Conservation (phyloP, 2,113 vertebrate species). For the Cavia porcellus region DNA sequence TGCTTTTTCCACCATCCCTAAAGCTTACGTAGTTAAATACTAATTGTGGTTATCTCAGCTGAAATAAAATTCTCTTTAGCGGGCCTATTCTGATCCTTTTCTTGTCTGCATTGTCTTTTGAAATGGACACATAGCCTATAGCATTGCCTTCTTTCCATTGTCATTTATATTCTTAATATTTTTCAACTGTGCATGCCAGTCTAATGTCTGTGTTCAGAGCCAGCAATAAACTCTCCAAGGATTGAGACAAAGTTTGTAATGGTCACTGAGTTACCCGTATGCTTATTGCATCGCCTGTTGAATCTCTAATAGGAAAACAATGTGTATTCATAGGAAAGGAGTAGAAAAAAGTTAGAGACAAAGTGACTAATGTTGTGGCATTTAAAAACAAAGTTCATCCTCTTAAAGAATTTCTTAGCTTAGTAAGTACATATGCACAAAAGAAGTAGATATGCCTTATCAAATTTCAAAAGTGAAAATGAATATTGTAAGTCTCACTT, state of each 20-base stretch:
- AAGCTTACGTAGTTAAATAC: background rate
- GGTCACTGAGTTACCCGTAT: background rate
- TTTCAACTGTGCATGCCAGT: background rate
- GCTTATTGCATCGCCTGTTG: background rate
- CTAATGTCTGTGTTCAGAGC: background rate
- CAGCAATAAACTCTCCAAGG: background rate
- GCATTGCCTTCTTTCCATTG: background rate
- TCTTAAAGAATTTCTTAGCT: background rate
- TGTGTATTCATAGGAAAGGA: background rate
- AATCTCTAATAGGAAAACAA: background rate
- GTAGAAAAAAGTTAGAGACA: background rate
- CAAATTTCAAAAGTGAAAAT: constrained; percentile 22
- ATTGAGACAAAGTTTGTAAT: background rate
- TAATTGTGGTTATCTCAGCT: background rate
- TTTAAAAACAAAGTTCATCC: background rate
- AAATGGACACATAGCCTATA: background rate
- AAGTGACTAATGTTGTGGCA: background rate
- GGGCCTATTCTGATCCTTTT: background rate
- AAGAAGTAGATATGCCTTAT: background rate
- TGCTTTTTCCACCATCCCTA: background rate
- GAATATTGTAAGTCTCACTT: background rate
- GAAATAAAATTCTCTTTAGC: background rate
- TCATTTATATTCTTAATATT: background rate
- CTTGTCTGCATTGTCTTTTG: background rate
- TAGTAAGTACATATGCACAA: background rate